Evolutionary conservation across 2,113 vertebrate genomes (phyloP), one percentile per base, ranked within the genome.

Genomic region (Otocyon megalotis): DNA sequence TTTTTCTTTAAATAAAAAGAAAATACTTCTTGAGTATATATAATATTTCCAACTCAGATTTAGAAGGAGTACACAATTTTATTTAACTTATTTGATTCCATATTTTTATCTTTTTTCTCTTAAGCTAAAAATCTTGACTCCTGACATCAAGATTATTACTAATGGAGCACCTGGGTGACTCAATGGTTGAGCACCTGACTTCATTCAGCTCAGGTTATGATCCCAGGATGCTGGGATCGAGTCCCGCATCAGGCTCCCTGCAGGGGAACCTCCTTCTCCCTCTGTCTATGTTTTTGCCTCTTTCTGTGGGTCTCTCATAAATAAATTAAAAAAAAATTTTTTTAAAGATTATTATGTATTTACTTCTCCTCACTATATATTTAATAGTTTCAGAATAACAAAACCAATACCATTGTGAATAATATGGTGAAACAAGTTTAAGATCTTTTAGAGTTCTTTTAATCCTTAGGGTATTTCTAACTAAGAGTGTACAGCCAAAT

Each of bases 1-100:
- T 79, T 74, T 90, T 87, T 92, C 37, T 53, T 74, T 48, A 74
- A 91, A 80, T 20, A 71, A 71, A 79, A 20, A 95, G 58, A 84
- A 95, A 86, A 43, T 20, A 28, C 28, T 80, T 67, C 35, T 32
- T 50, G 43, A 71, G 10, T 26, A 14, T 56, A 13, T 60, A 30
- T 8, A 50, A 63, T 58, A 65, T 24, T 69, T 79, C 35, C 11
- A 93, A 22, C 54, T 53, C 6, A 35, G 19, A 65, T 16, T 80
- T 91, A 65, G 30, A 22, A 56, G n/a, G 7, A 54, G 85, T 43
- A 56, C 10, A 76, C 5, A 65, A 48, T 86, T 91, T 79, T 67
- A 60, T 32, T 88, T 72, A 63, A 65, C 22, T 35, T 85, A 50
- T 90, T 95, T 60, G 48, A 72, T 43, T 88, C 37, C 35, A 24